Evolutionary conservation across 2,113 vertebrate genomes (phyloP).

Genomic region (Dryoscopus gambensis): DNA sequence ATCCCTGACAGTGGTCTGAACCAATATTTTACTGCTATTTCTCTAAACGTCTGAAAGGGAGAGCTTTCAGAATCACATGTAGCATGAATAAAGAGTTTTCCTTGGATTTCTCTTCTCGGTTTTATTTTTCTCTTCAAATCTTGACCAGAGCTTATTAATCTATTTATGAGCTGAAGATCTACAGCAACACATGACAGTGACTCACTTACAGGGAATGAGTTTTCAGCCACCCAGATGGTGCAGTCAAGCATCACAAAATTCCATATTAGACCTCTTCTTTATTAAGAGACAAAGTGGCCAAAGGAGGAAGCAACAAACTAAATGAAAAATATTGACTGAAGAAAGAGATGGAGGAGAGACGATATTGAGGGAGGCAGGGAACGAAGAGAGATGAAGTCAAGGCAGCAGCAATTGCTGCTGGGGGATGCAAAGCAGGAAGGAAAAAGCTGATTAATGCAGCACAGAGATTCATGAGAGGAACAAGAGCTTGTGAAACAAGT

Average conservation of each 20-base stretch:
- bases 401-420: not conserved
- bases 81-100: not conserved
- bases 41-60: not conserved
- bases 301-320: not conserved
- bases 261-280: not conserved
- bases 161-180: not conserved
- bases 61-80: not conserved
- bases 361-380: not conserved
- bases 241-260: not conserved
- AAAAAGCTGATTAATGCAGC: not conserved
- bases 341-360: not conserved
- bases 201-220: not conserved
- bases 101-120: not conserved
- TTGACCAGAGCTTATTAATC: not conserved
- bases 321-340: conserved; percentile 14
- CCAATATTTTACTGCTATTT: not conserved
- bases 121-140: not conserved
- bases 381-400: conserved; percentile 8
- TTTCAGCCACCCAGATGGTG: not conserved
- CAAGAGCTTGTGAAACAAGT: not conserved
- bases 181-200: not conserved
- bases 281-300: not conserved
- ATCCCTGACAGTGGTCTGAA: not conserved
- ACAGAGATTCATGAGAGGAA: not conserved
- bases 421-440: not conserved